Conservation (phyloP, 2,797 vertebrate species). For the Pitangus sulphuratus region DNA sequence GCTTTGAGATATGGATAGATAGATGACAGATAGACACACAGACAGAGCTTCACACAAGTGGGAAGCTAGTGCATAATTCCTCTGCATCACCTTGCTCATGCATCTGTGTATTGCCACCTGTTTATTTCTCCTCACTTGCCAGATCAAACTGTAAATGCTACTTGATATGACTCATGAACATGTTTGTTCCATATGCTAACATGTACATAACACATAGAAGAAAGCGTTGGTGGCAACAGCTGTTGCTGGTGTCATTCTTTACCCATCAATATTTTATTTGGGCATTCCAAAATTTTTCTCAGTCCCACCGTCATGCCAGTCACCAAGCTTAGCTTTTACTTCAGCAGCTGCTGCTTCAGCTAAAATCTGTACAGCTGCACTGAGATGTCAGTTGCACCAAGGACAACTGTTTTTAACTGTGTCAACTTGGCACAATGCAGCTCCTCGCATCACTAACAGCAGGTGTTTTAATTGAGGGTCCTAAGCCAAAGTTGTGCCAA, state of each 20-base stretch:
- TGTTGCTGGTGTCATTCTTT: neutral
- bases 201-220: neutral
- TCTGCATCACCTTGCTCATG: neutral
- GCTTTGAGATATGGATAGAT: neutral
- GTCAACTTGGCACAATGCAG: accelerated
- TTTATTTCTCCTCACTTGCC: neutral
- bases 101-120: neutral
- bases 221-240: neutral
- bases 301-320: neutral
- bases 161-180: neutral
- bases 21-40: neutral
- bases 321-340: neutral
- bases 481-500: neutral
- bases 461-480: neutral
- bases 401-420: neutral
- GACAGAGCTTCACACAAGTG: neutral
- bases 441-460: neutral
- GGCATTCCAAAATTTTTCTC: neutral
- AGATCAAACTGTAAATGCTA: neutral
- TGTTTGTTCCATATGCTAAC: neutral
- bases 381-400: neutral
- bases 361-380: conserved; percentile 7
- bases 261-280: neutral
- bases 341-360: conserved; percentile 12
- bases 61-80: neutral